Base-by-base conservation (phyloP, 2,888 invertebrate species). In the Amphipoea oculea region DNA sequence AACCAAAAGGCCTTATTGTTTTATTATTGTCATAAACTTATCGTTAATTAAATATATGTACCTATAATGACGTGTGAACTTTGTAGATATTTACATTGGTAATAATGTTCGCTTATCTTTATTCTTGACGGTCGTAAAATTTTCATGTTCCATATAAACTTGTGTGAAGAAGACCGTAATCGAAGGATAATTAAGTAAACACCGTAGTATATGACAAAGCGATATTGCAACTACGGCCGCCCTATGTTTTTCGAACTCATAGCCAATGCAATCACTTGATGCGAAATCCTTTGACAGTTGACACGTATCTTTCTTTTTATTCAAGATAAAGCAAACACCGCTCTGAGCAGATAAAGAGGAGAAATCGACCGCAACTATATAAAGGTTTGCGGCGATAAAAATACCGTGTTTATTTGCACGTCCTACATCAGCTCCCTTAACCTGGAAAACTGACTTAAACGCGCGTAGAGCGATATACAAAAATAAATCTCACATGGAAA, bases 331-430 rank as follows among this genome's bases (percentile, higher is more conserved):
- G 95, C 95, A 96, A 96, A 96, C 95, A 96, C 95, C 95, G 95
- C 95, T 94, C 94, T 91, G 94, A 92, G 93, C 91, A 95, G 96
- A 96, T 96, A 96, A 96, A 96, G 95, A 96, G 96, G 94, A 95
- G 95, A 96, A 96, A 97, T 96, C 96, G 95, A 96, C 96, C 96
- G 95, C 96, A 95, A 96, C 96, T 96, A 96, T 96, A 96, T 96
- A 96, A 96, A 97, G 96, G 97, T 96, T 96, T 96, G 96, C 92
- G 92, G 92, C 95, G 94, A 96, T 97, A 97, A 97, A 97, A 96
- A 97, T 97, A 96, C 95, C 93, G 95, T 96, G 96, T 97, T 97
- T 97, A 97, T 96, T 96, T 96, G 95, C 96, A 96, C 96, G 96
- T 96, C 96, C 96, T 96, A 96, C 96, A 96, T 96, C 96, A 95